A percentile compares a stretch with the other conserved stretches of the same genome.
These are phyloP conservation scores for Drosophila pachea DNA, from an alignment of 1,140 invertebrate genomes.

Conservation along the genomic window DNA sequence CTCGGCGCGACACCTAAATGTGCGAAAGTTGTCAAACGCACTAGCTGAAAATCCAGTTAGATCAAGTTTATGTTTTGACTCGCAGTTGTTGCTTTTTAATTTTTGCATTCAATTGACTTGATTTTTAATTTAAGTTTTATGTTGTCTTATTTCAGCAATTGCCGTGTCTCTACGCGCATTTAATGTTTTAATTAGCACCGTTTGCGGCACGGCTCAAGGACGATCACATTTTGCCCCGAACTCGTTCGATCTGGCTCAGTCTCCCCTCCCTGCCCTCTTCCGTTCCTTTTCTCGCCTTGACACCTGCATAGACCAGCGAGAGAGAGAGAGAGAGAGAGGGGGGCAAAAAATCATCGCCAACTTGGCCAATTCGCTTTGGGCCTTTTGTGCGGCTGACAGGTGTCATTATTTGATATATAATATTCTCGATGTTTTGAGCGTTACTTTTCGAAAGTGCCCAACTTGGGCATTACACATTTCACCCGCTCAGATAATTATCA, in stretches of 20 bases:
- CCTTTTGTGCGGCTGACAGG: slow-evolving; percentile 44
- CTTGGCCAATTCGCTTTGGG: slow-evolving; percentile 48
- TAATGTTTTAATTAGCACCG: slow-evolving; percentile 74
- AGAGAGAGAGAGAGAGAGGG: slow-evolving; percentile 11
- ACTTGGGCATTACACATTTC: slow-evolving; percentile 22
- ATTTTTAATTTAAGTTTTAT: slow-evolving; percentile 3
- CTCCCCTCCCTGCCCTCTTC: too few relatives aligned
- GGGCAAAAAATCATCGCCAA: slow-evolving; percentile 34
- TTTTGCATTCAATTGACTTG: slow-evolving; percentile 11
- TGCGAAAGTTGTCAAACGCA: slow-evolving; percentile 51
- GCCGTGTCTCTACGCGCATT: slow-evolving; percentile 61
- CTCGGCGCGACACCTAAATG: not conserved
- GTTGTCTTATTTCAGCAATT: slow-evolving; percentile 22
- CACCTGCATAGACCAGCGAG: slow-evolving; percentile 29
- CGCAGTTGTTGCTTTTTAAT: slow-evolving; percentile 8
- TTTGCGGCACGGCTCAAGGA: slow-evolving; percentile 55
- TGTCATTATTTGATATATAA: slow-evolving; percentile 48
- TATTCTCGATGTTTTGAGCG: not conserved
- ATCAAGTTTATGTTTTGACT: slow-evolving; percentile 30
- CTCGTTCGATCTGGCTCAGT: slow-evolving; percentile 9
- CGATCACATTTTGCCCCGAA: slow-evolving; percentile 34
- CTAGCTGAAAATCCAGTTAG: slow-evolving; percentile 47
- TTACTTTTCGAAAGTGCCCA: slow-evolving; percentile 41
- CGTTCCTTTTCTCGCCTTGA: not conserved
- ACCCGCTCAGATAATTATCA: slow-evolving; percentile 10